phyloP scores from a whole-genome alignment of 2,113 vertebrate species.

The Micronycteris hirsuta region DNA sequence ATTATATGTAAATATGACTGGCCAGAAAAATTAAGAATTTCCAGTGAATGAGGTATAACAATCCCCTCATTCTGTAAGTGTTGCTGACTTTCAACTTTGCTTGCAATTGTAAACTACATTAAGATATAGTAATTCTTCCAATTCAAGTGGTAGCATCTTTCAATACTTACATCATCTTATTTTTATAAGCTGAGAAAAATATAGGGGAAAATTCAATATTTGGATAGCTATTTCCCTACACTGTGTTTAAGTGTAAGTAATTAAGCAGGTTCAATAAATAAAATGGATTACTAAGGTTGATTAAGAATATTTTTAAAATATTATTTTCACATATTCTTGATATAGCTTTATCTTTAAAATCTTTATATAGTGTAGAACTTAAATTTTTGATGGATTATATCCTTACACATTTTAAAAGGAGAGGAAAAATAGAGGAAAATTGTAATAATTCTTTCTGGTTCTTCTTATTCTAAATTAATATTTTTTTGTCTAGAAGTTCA shows the following conservation, averaged over 20 bases:
- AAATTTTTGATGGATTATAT: neutral
- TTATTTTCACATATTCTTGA: neutral
- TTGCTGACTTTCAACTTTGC: neutral
- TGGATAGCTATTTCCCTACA: neutral
- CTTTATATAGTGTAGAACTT: neutral
- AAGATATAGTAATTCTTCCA: neutral
- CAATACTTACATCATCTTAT: neutral
- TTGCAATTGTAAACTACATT: neutral
- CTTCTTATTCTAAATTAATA: constrained; percentile 11
- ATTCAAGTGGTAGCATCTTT: neutral
- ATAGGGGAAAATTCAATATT: neutral
- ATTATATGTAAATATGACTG: neutral
- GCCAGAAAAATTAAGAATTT: neutral
- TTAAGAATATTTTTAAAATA: neutral
- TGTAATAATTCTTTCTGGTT: constrained; percentile 4
- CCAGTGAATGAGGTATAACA: neutral
- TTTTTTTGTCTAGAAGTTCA: neutral
- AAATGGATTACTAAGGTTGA: neutral
- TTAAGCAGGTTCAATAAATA: neutral
- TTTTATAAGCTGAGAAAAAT: neutral
- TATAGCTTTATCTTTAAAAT: neutral
- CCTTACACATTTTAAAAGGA: neutral
- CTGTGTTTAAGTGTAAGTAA: neutral
- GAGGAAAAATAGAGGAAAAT: neutral
- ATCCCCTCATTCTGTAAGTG: neutral